These are phyloP conservation scores for Pandemis corylana DNA, from an alignment of 2,888 invertebrate species.

Conservation along the genomic window DNA sequence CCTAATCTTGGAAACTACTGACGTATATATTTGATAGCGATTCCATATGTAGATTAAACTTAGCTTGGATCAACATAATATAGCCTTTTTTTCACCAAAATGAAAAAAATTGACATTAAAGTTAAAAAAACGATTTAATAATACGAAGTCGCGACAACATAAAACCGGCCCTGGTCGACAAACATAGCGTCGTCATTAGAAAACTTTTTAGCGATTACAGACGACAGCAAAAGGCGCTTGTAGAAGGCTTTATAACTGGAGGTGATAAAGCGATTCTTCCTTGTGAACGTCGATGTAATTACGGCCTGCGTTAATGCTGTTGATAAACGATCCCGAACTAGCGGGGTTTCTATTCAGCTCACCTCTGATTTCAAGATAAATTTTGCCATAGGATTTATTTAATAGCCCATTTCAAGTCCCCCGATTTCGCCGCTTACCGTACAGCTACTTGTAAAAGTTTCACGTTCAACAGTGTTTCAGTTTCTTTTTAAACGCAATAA, in stretches of 20 bases:
- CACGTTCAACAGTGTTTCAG: constrained; percentile 26
- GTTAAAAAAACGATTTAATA: no score
- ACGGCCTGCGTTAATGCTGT: constrained; percentile 5
- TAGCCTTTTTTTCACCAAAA: no score
- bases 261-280: constrained; percentile 13
- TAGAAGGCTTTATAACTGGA: background rate
- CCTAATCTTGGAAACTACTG: no score
- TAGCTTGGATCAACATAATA: no score
- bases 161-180: background rate
- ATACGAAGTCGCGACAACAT: background rate
- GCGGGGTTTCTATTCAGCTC: constrained; percentile 18
- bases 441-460: constrained; percentile 31
- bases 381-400: constrained; percentile 29
- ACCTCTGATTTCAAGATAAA: constrained; percentile 35
- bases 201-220: background rate
- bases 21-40: no score
- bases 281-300: constrained; percentile 11
- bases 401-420: constrained; percentile 15
- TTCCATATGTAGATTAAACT: no score
- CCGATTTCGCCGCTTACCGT: constrained; percentile 21
- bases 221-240: background rate
- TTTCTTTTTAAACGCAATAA: constrained; percentile 36
- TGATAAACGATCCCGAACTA: constrained; percentile 22
- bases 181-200: background rate
- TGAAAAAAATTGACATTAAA: no score